These are phyloP conservation scores for Chloroclysta siterata DNA, from an alignment of 2,888 invertebrate species.

Conservation along the genomic window DNA sequence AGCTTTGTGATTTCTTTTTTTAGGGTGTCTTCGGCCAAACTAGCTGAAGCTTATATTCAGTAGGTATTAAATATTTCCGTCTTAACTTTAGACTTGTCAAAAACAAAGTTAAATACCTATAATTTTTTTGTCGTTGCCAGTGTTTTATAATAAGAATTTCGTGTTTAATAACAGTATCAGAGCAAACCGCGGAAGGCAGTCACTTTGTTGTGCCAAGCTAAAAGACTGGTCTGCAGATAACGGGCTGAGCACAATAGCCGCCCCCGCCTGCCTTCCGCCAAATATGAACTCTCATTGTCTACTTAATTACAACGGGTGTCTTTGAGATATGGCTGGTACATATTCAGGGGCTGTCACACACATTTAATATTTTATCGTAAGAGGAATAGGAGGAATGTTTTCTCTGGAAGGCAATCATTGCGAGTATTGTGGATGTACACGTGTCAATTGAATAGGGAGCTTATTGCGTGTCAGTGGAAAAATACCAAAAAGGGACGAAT, in stretches of 20 bases:
- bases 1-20: no score
- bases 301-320: slow-evolving; percentile 81
- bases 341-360: slow-evolving; percentile 76
- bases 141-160: slow-evolving; percentile 41
- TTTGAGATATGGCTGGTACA: slow-evolving; percentile 75
- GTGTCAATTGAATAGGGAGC: slow-evolving; percentile 47
- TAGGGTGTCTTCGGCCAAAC: no score
- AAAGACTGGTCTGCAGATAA: slow-evolving; percentile 79
- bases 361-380: slow-evolving; percentile 76
- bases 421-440: slow-evolving; percentile 42
- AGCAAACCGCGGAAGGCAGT: slow-evolving; percentile 51
- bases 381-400: slow-evolving; percentile 55
- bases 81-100: no score
- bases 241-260: slow-evolving; percentile 68
- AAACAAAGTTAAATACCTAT: no score
- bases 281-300: slow-evolving; percentile 82
- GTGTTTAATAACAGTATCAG: slow-evolving; percentile 59
- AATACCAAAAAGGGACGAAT: no score
- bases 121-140: neutral
- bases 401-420: slow-evolving; percentile 64
- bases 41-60: no score
- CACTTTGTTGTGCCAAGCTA: slow-evolving; percentile 71
- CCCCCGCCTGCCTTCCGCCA: slow-evolving; percentile 63
- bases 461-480: slow-evolving; percentile 13
- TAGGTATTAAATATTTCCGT: no score